These are phyloP conservation scores for Equus przewalskii DNA, from an alignment of 2,113 vertebrate genomes.

Conservation along the genomic window DNA sequence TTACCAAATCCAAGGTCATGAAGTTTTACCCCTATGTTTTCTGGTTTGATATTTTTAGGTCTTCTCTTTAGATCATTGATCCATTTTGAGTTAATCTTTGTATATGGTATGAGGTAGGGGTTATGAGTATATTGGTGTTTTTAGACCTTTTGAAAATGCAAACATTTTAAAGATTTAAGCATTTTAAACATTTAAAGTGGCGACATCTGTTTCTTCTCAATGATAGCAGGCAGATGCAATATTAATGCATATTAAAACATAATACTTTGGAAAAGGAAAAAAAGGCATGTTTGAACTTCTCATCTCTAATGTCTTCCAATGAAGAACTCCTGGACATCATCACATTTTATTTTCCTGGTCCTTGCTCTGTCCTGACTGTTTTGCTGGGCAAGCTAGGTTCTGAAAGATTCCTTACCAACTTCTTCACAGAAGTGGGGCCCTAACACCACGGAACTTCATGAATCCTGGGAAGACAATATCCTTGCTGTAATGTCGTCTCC, in stretches of 20 bases:
- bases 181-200: conserved; percentile 75
- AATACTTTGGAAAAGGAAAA: background rate
- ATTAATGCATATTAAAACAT: conserved; percentile 55
- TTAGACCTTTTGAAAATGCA: conserved; percentile 65
- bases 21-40: background rate
- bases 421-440: background rate
- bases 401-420: background rate
- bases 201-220: conserved; percentile 40
- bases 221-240: conserved; percentile 57
- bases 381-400: background rate
- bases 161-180: conserved; percentile 75
- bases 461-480: background rate
- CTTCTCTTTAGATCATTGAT: conserved; percentile 25
- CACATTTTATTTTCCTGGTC: conserved; percentile 18
- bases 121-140: conserved; percentile 13
- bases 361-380: background rate
- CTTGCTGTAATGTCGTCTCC: background rate
- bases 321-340: background rate
- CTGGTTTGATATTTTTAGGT: background rate
- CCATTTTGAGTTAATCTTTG: conserved; percentile 43
- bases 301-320: background rate
- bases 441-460: background rate
- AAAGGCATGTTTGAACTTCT: conserved; percentile 43
- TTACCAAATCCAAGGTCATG: background rate
- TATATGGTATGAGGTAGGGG: background rate